Evolutionary conservation across 2,797 vertebrate species (phyloP).

Genomic region (Sciurus vulgaris): DNA sequence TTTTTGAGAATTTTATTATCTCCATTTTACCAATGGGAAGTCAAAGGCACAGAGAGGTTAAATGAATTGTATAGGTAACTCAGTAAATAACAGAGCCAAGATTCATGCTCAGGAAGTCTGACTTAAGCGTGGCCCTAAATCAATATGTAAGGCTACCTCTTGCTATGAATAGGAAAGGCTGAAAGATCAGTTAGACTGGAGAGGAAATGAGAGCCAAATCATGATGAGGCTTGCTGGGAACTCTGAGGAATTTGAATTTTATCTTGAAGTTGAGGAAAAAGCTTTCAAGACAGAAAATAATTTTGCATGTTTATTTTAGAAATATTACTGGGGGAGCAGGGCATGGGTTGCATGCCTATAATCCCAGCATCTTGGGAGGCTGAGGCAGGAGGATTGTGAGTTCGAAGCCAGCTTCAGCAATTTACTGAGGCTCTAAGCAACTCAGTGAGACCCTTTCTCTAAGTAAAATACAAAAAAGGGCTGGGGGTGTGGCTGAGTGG

Average conservation of each 20-base stretch:
- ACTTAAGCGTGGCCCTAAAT: neutral
- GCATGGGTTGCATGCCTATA: too few species aligned
- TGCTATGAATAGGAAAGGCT: neutral
- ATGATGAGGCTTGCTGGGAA: neutral
- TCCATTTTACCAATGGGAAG: neutral
- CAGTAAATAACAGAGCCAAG: neutral
- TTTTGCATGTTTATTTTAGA: conserved; percentile 18
- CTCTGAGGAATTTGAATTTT: neutral
- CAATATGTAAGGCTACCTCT: neutral
- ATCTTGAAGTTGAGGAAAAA: neutral
- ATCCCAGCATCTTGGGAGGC: too few species aligned
- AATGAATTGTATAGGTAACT: neutral
- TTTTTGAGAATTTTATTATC: neutral
- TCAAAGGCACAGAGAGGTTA: neutral
- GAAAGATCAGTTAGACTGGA: neutral
- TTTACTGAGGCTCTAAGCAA: too few species aligned
- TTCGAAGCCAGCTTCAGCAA: too few species aligned
- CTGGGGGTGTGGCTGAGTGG: too few species aligned
- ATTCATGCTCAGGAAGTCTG: neutral
- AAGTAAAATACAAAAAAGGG: too few species aligned
- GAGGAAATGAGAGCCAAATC: neutral
- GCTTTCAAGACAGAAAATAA: neutral
- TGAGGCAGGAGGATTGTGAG: too few species aligned
- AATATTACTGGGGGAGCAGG: neutral
- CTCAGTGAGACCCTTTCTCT: too few species aligned